Evolutionary conservation across 2,797 vertebrate species (phyloP).

Genomic region (Cossypha dichroa): DNA sequence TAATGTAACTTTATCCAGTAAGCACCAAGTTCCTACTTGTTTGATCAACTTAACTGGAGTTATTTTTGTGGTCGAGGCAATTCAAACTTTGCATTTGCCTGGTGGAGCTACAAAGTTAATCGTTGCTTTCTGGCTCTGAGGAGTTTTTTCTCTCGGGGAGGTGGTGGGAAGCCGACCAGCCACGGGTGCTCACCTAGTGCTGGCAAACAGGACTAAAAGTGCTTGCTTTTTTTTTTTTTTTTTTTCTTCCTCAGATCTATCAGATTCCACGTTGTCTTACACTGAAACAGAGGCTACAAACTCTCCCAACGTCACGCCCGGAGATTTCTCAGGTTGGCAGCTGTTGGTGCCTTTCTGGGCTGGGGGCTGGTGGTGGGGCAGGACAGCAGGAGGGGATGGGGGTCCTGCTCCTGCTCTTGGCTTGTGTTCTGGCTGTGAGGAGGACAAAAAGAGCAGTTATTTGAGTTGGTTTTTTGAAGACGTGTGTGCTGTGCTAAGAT

Average conservation of each 20-base stretch:
- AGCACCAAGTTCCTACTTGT: constrained; percentile 84
- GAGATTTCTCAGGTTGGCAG: constrained; percentile 93
- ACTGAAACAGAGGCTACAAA: constrained; percentile 97
- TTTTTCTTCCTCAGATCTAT: constrained; percentile 81
- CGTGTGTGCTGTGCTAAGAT: rapidly evolving
- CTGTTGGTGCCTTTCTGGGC: neutral
- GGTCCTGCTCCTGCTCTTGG: neutral
- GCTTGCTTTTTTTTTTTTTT: neutral
- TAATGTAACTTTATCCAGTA: constrained; percentile 81
- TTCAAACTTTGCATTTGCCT: constrained; percentile 39
- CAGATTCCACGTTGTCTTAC: constrained; percentile 99
- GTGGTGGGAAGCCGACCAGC: neutral
- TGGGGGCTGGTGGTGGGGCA: neutral
- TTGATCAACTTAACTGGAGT: constrained; percentile 72
- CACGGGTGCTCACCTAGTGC: rapidly evolving
- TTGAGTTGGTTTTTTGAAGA: rapidly evolving
- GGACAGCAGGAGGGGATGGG: neutral
- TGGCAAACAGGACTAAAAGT: neutral
- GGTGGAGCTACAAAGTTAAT: neutral
- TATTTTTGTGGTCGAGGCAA: constrained; percentile 68
- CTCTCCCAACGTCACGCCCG: constrained; percentile 88
- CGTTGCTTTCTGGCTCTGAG: neutral
- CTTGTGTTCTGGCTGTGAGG: neutral
- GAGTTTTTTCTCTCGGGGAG: neutral
- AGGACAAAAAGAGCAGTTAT: rapidly evolving